Conservation (phyloP, 2,888 invertebrate species). For the Agelastica alni region DNA sequence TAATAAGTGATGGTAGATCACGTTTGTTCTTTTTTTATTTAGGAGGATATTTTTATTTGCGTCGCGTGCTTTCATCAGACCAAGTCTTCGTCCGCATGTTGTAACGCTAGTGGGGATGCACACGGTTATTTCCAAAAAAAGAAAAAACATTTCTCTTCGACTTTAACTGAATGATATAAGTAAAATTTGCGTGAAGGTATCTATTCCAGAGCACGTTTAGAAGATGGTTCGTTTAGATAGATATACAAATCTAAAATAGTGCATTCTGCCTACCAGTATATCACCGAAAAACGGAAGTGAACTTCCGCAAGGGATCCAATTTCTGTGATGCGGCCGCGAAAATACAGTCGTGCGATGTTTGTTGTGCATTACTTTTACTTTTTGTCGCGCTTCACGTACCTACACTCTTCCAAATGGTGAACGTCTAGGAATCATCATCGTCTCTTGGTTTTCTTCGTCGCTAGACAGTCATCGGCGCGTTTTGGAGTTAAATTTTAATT, state of each 20-base stretch:
- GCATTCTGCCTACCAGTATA: conserved; percentile 29
- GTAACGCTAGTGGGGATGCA: too few relatives aligned
- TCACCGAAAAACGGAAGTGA: conserved; percentile 38
- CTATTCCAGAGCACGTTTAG: neutral
- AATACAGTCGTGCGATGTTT: conserved; percentile 21
- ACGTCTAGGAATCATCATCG: neutral
- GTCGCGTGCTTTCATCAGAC: too few relatives aligned
- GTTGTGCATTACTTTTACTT: conserved; percentile 26
- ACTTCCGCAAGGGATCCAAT: conserved; percentile 41
- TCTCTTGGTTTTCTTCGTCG: neutral
- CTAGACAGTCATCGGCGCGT: too few relatives aligned
- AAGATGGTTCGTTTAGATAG: too few relatives aligned
- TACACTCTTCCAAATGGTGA: neutral
- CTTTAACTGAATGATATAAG: neutral
- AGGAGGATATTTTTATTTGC: too few relatives aligned
- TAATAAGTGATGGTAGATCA: too few relatives aligned
- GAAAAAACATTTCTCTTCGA: neutral
- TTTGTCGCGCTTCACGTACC: conserved; percentile 3
- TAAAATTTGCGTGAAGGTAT: neutral
- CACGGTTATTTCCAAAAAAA: neutral
- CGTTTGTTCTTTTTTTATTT: too few relatives aligned
- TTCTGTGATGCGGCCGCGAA: conserved; percentile 14
- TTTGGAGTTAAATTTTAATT: too few relatives aligned
- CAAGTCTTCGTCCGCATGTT: too few relatives aligned
- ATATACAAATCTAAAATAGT: conserved; percentile 16